A percentile compares a stretch with the other conserved stretches of the same genome.
phyloP scores from a whole-genome alignment of 2,797 vertebrate genomes.

The Nyctibius grandis region DNA sequence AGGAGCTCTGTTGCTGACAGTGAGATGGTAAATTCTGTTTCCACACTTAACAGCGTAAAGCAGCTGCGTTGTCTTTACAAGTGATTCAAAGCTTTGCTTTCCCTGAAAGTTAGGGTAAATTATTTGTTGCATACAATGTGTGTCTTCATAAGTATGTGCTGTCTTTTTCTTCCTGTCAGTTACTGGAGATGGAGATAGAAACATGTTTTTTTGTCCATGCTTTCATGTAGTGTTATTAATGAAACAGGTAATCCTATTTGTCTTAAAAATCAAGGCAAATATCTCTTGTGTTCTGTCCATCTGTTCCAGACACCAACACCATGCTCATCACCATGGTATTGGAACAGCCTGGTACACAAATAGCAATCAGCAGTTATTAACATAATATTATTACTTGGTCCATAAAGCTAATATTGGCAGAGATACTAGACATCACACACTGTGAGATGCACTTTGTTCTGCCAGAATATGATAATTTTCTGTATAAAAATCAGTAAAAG shows the following conservation, averaged over 20 bases:
- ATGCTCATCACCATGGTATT: slow-evolving; percentile 44
- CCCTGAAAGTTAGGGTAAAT: neutral
- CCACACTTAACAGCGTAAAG: neutral
- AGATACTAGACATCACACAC: neutral
- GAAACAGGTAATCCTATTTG: slow-evolving; percentile 66
- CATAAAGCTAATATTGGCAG: slow-evolving; percentile 37
- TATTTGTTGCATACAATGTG: neutral
- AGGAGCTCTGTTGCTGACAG: neutral
- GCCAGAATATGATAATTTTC: neutral
- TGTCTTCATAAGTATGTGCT: neutral
- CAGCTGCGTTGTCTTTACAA: neutral
- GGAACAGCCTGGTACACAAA: slow-evolving; percentile 33
- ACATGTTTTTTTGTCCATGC: slow-evolving; percentile 61
- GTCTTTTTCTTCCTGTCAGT: neutral
- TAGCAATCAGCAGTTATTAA: slow-evolving; percentile 29
- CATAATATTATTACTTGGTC: slow-evolving; percentile 35
- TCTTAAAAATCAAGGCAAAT: slow-evolving; percentile 40
- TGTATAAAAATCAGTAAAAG: neutral
- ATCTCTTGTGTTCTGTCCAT: slow-evolving; percentile 38
- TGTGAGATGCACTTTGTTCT: neutral
- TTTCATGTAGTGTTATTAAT: slow-evolving; percentile 66
- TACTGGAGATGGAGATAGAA: slow-evolving; percentile 59
- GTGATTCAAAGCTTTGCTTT: neutral
- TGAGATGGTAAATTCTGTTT: neutral
- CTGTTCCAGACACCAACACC: slow-evolving; percentile 41